Base-by-base conservation (phyloP, 2,797 vertebrate species). In the Cygnus olor region DNA sequence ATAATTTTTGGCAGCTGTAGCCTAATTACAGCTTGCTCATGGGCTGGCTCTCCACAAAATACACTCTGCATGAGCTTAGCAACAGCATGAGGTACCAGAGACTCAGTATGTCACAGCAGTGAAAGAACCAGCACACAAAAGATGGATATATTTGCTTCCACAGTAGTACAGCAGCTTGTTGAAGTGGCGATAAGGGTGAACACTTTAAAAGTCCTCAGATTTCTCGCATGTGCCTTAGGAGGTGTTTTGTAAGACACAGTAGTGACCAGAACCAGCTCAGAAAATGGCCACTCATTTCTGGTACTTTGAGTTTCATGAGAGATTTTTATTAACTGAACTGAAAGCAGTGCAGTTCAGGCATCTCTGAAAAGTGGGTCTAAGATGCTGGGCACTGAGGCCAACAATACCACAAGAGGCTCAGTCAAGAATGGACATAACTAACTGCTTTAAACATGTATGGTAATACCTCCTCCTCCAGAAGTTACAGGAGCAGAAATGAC, bases 21-120 rank as follows among this genome's bases (percentile, higher is more conserved):
- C 56, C 66, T 73, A 36, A 81, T 14, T 70, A 63, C 45, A 80
- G 85, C 40, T 79, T 89, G 63, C 63, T 61, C 8, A 6, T 17
- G 54, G 92, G 70, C 73, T 95, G 91, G 51, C 28, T 93, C 74
- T 73, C 61, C 69, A 92, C 30, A 73, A 65, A 91, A 61, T 38
- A 57, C 16, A 61, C 45, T 40, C 87, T 95, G 68, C 42, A 51
- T 27, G 21, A 0, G 0, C 42, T 54, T 30, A 77, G 88, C 56
- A 87, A 61, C 53, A 27, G 3, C 12, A 47, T 57, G 63, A 95
- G 90, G 45, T 56, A 93, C 71, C 72, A 80, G 68, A 12, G 53
- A 89, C 77, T 82, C 88, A 58, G 80, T 32, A 60, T 5, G 2
- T 53, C 72, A 49, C 80, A 61, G 86, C 54, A 89, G 36, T 2